phyloP scores from a whole-genome alignment of 2,797 vertebrate species.

The Mionectes olivaceus region DNA sequence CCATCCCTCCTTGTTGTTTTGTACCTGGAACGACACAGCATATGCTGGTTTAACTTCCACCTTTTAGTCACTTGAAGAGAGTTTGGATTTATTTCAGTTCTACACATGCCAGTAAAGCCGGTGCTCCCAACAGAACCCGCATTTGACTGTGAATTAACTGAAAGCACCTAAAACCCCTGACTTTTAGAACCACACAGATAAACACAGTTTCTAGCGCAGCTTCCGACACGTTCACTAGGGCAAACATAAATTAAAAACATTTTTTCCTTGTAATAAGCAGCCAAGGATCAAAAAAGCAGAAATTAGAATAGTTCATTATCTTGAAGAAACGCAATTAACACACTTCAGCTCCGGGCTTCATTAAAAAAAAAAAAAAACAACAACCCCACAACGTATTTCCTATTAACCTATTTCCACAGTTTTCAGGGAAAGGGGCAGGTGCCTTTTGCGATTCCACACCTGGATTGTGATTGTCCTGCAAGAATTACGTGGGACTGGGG shows the following conservation, averaged over 20 bases:
- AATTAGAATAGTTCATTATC: constrained; percentile 38
- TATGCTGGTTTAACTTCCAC: neutral
- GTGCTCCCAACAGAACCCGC: rapidly evolving
- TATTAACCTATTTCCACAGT: constrained; percentile 43
- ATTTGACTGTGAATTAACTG: rapidly evolving
- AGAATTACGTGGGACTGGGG: neutral
- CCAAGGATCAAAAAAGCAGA: neutral
- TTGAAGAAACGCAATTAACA: constrained; percentile 31
- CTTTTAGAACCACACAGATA: neutral
- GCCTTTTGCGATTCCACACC: rapidly evolving
- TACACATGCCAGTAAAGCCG: rapidly evolving
- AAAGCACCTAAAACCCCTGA: neutral
- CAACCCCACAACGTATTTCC: neutral
- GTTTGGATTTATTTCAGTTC: neutral
- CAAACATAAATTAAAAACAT: neutral
- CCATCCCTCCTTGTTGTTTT: neutral
- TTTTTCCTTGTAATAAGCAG: neutral
- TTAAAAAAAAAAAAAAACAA: neutral
- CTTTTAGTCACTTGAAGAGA: neutral
- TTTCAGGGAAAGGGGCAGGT: neutral
- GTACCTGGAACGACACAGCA: neutral
- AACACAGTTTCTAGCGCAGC: neutral
- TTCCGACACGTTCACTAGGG: neutral
- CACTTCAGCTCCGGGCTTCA: neutral
- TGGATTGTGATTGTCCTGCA: rapidly evolving